Percentiles rank a stretch among this genome's conserved stretches.
phyloP scores from a whole-genome alignment of 1,140 invertebrate genomes.

The Bradysia coprophila region DNA sequence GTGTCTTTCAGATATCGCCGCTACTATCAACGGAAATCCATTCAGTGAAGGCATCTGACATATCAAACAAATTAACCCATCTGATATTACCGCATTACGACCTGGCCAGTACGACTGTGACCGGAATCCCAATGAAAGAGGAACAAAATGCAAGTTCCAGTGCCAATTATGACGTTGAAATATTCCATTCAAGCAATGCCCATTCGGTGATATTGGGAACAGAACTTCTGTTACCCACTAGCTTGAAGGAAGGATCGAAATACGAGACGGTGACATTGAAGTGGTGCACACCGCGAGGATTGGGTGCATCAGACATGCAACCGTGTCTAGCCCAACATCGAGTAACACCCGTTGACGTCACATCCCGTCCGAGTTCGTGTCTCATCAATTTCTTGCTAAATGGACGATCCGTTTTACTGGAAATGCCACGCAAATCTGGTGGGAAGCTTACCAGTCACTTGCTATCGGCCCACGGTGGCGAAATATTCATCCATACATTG shows the following conservation, averaged over 20 bases:
- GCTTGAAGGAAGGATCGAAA: slow-evolving; percentile 28
- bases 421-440: slow-evolving; percentile 77
- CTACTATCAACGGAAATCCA: slow-evolving; percentile 47
- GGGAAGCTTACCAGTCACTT: slow-evolving; percentile 84
- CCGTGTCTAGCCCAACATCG: slow-evolving; percentile 68
- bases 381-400: slow-evolving; percentile 90
- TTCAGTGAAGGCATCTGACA: slow-evolving; percentile 40
- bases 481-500: slow-evolving; percentile 90
- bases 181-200: slow-evolving; percentile 71
- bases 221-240: slow-evolving; percentile 33
- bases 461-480: slow-evolving; percentile 81
- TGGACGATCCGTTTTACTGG: slow-evolving; percentile 83
- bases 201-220: slow-evolving; percentile 52
- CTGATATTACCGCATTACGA: slow-evolving; percentile 72
- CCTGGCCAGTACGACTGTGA: slow-evolving; percentile 89
- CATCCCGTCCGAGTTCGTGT: slow-evolving; percentile 84
- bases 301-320: slow-evolving; percentile 54
- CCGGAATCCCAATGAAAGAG: slow-evolving; percentile 98
- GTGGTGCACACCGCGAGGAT: slow-evolving; percentile 86
- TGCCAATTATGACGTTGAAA: slow-evolving; percentile 95
- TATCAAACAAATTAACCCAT: slow-evolving; percentile 48
- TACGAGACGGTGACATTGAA: slow-evolving; percentile 68
- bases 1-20: slow-evolving; percentile 41
- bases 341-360: slow-evolving; percentile 91
- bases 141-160: slow-evolving; percentile 96